Evolutionary conservation across 2,888 invertebrate species (phyloP).

Genomic region (Acleris cristana): DNA sequence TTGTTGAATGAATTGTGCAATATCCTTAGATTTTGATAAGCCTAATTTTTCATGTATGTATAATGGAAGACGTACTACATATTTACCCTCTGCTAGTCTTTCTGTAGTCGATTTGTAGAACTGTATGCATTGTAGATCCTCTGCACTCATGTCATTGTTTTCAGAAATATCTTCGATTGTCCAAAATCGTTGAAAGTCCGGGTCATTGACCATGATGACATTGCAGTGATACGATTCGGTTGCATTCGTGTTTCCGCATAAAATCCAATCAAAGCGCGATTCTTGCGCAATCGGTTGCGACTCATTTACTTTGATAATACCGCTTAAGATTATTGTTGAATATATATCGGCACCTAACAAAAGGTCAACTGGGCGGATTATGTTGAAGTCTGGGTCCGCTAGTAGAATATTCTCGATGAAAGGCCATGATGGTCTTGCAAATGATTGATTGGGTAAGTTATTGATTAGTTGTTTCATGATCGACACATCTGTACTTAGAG

Average conservation of each 20-base stretch:
- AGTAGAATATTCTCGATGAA: neutral
- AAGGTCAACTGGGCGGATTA: neutral
- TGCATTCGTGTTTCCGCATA: neutral
- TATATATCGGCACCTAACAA: neutral
- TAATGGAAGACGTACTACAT: constrained; percentile 14
- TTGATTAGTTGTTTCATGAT: neutral
- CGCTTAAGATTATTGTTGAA: neutral
- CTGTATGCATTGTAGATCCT: constrained; percentile 1
- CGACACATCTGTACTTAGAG: neutral
- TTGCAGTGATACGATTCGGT: neutral
- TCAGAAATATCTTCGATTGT: too few species aligned
- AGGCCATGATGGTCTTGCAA: too few species aligned
- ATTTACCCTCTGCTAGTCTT: neutral
- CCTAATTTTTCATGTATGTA: too few species aligned
- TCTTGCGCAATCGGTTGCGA: neutral
- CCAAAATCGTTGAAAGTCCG: too few species aligned
- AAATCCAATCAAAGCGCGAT: neutral
- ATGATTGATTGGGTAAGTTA: neutral
- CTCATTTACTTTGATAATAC: neutral
- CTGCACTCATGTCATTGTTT: neutral
- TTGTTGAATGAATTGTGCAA: constrained; percentile 19
- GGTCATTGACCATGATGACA: neutral
- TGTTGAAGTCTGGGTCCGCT: neutral
- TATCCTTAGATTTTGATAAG: constrained; percentile 7
- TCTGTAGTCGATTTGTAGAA: neutral